Evolutionary conservation across 2,888 invertebrate species (phyloP).

Genomic region (Argyresthia goedartella): DNA sequence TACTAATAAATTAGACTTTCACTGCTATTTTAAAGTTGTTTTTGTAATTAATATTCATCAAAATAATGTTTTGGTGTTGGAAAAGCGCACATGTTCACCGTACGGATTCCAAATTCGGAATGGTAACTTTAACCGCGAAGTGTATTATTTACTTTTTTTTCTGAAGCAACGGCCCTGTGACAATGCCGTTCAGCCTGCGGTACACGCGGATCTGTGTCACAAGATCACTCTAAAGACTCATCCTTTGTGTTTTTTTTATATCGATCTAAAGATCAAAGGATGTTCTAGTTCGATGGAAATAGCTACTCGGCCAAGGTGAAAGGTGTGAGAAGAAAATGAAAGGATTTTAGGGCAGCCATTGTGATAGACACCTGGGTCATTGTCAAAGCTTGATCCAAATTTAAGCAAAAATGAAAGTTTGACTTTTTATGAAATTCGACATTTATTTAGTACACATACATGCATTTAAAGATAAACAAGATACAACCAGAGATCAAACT

Average conservation of each 20-base stretch:
- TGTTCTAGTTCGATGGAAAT: conserved; percentile 16
- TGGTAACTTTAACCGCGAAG: conserved; percentile 35
- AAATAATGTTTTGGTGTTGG: no score
- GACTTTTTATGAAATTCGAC: no score
- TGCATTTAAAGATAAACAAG: no score
- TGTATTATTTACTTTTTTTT: conserved; percentile 41
- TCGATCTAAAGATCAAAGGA: conserved; percentile 15
- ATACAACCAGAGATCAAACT: no score
- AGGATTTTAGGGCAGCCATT: neutral
- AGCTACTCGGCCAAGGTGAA: conserved; percentile 10
- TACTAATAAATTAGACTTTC: no score
- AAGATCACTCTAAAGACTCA: conserved; percentile 46
- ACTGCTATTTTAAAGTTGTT: no score
- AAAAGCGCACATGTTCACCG: conserved; percentile 27
- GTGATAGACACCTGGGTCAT: neutral
- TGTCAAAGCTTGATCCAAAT: no score
- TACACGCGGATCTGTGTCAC: conserved; percentile 49
- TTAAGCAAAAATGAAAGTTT: no score
- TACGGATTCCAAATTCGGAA: conserved; percentile 37
- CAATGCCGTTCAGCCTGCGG: conserved; percentile 32
- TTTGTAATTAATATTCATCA: no score
- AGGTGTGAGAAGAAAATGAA: conserved; percentile 10
- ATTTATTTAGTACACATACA: no score
- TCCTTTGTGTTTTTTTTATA: conserved; percentile 27
- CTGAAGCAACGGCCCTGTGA: conserved; percentile 23